phyloP scores from a whole-genome alignment of 2,113 vertebrate genomes.

The Nothobranchius furzeri region DNA sequence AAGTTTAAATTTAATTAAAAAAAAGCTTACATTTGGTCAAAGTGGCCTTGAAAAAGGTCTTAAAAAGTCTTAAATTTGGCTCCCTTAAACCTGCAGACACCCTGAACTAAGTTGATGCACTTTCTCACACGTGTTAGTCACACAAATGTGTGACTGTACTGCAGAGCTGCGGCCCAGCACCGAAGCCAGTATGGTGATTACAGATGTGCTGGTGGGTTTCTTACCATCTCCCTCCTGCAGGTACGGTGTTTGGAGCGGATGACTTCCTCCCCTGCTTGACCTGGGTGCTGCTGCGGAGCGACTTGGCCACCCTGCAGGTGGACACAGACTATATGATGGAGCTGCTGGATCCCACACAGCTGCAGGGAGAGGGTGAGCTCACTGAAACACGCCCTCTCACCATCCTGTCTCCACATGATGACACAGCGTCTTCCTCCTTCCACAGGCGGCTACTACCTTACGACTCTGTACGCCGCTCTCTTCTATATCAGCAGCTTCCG shows the following conservation, averaged over 20 bases:
- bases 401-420: background rate
- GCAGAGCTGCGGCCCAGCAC: no score
- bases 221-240: conserved; percentile 55
- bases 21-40: no score
- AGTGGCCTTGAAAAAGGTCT: no score
- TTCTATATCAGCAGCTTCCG: conserved; percentile 87
- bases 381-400: background rate
- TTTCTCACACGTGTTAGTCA: no score
- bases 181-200: no score
- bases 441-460: conserved; percentile 90
- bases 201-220: no score
- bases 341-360: conserved; percentile 85
- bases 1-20: no score
- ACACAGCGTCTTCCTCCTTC: background rate
- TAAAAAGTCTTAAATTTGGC: no score
- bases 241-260: conserved; percentile 83
- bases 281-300: conserved; percentile 83
- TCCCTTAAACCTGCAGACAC: no score
- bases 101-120: no score
- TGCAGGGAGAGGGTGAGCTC: conserved; percentile 85
- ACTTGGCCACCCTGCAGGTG: conserved; percentile 81
- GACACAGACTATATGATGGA: conserved; percentile 94
- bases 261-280: conserved; percentile 90
- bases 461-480: conserved; percentile 88
- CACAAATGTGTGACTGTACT: no score